Evolutionary conservation across 2,888 invertebrate genomes (phyloP).

Genomic region (Limnephilus rhombicus): DNA sequence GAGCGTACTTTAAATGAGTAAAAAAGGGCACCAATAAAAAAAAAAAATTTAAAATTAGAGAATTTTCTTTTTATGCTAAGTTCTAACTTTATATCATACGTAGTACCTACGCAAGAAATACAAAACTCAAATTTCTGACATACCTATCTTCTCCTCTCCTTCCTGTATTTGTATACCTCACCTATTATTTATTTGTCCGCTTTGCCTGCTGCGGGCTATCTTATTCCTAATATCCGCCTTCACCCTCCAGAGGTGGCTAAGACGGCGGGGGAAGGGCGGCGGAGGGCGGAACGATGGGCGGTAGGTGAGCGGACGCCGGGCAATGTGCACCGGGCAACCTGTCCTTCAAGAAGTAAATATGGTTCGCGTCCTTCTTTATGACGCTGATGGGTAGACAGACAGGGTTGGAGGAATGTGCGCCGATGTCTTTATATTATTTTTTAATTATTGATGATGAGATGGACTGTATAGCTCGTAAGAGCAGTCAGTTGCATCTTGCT

Average conservation of each 20-base stretch:
- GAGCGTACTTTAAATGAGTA: too few relatives aligned
- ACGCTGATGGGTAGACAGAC: conserved; percentile 58
- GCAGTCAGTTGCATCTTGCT: too few relatives aligned
- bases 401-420: not conserved
- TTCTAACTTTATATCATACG: not conserved
- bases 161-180: not conserved
- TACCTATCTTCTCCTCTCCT: not conserved
- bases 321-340: conserved; percentile 28
- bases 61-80: not conserved
- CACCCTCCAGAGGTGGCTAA: not conserved
- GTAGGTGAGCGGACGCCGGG: not conserved
- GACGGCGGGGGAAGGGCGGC: not conserved
- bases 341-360: conserved; percentile 60
- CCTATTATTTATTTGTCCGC: not conserved
- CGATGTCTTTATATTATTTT: not conserved
- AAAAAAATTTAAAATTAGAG: too few relatives aligned
- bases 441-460: not conserved
- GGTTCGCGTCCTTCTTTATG: conserved; percentile 59
- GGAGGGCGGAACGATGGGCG: not conserved
- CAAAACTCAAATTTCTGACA: not conserved
- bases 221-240: conserved; percentile 26
- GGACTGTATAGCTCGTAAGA: too few relatives aligned
- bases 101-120: not conserved
- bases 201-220: not conserved
- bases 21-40: too few relatives aligned